Base-by-base conservation (phyloP, 2,888 invertebrate species). In the Leistus spinibarbis region DNA sequence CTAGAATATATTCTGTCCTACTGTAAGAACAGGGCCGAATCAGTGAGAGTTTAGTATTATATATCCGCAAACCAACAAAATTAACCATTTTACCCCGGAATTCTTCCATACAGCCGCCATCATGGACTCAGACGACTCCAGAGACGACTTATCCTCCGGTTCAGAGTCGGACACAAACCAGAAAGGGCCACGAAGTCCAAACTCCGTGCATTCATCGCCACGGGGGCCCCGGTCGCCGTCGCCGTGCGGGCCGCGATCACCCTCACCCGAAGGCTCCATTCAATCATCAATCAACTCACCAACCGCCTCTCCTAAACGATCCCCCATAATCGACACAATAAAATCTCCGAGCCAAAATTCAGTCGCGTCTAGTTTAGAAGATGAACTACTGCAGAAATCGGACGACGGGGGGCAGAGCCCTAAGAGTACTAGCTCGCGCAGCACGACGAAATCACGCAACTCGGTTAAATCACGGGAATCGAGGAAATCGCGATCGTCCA, bases 111-210 rank as follows among this genome's bases (percentile, higher is more conserved):
- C 40, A 40, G 40, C 40, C 40, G 40, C 24, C 74, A 57, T 77
- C 76, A 90, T 90, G 89, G 90, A 90, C 83, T 90, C 90, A 19
- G 90, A 90, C 84, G 90, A 90, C 83, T 90, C 90, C 78, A 86
- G 87, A 80, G 89, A 89, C 85, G 89, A 89, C 85, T 88, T 80
- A 65, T 84, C 84, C 70, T 83, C 83, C 23, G 83, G 82, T 70
- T 83, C 83, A 78, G 85, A 85, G 71, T 83, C 82, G 76, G 83
- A 82, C 53, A 80, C 80, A 72, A 82, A 83, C 77, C 70, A 64
- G 3, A 81, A 81, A 10, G 77, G 77, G 75, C 78, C 78, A 40
- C 72, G 68, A 54, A 80, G 78, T 66, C 75, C 78, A 76, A 78
- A 77, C 60, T 77, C 76, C 53, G 67, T 65, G 3, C 65, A 65